phyloP scores from a whole-genome alignment of 1,140 invertebrate genomes.

The Alviniconcha marisindica region DNA sequence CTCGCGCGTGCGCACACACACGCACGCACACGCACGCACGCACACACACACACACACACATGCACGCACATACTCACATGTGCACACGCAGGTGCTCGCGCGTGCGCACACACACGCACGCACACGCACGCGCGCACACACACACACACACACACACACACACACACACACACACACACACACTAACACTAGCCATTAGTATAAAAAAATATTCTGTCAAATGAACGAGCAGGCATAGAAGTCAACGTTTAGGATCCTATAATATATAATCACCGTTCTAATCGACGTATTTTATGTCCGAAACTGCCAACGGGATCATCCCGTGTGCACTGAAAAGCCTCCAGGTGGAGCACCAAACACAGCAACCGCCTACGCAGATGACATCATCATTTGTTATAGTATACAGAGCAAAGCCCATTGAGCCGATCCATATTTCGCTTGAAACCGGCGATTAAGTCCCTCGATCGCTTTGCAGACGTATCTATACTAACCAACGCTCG shows the following conservation, averaged over 20 bases:
- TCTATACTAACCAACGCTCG: too few relatives aligned
- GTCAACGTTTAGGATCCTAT: background rate
- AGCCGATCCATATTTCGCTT: too few relatives aligned
- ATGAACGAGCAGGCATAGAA: background rate
- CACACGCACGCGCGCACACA: background rate
- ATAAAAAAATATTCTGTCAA: background rate
- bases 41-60: constrained; percentile 21
- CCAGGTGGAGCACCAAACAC: background rate
- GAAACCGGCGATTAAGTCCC: too few relatives aligned
- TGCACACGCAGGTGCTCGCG: background rate
- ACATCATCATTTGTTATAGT: too few relatives aligned
- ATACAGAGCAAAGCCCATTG: too few relatives aligned
- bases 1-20: background rate
- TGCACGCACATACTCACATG: background rate
- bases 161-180: constrained; percentile 20
- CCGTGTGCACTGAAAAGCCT: background rate
- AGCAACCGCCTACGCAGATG: background rate
- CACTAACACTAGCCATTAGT: too few relatives aligned
- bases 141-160: constrained; percentile 21
- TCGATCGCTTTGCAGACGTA: too few relatives aligned
- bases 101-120: background rate
- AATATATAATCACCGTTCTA: background rate
- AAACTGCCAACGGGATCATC: background rate
- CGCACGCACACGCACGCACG: background rate
- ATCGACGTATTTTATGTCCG: background rate